Conservation (phyloP, 2,113 vertebrate species). For the Perca schrenkii region DNA sequence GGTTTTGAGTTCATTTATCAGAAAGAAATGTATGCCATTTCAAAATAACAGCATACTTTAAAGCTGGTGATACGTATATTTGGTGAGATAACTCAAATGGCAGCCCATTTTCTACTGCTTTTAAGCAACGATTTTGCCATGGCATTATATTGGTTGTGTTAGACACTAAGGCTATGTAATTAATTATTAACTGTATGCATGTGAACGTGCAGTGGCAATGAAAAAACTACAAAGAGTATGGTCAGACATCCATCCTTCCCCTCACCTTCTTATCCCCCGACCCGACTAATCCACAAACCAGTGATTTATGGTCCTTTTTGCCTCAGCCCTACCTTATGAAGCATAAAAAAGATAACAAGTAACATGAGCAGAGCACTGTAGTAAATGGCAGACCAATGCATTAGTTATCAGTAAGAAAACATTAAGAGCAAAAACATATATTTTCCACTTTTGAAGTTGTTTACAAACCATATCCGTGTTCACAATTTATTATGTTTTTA, state of each 20-base stretch:
- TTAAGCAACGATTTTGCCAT: slow-evolving; percentile 61
- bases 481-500: slow-evolving; percentile 84
- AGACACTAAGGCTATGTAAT: slow-evolving; percentile 68
- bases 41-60: slow-evolving; percentile 66
- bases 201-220: slow-evolving; percentile 69
- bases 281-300: slow-evolving; percentile 57
- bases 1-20: slow-evolving; percentile 50
- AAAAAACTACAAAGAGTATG: slow-evolving; percentile 51
- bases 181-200: slow-evolving; percentile 64
- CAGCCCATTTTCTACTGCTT: slow-evolving; percentile 50
- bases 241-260: slow-evolving; percentile 42
- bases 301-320: slow-evolving; percentile 71
- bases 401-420: slow-evolving; percentile 83
- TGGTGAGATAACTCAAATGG: slow-evolving; percentile 69
- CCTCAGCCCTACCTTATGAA: slow-evolving; percentile 74
- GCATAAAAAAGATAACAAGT: slow-evolving; percentile 73
- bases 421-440: slow-evolving; percentile 80
- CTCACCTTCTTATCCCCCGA: slow-evolving; percentile 40
- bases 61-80: slow-evolving; percentile 82
- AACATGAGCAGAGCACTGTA: slow-evolving; percentile 79
- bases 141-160: slow-evolving; percentile 66
- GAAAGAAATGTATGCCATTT: slow-evolving; percentile 62
- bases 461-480: slow-evolving; percentile 83
- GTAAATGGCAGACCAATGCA: slow-evolving; percentile 81
- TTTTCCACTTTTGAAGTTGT: slow-evolving; percentile 77